phyloP scores from a whole-genome alignment of 2,113 vertebrate genomes.

The Halcyon malimbica region DNA sequence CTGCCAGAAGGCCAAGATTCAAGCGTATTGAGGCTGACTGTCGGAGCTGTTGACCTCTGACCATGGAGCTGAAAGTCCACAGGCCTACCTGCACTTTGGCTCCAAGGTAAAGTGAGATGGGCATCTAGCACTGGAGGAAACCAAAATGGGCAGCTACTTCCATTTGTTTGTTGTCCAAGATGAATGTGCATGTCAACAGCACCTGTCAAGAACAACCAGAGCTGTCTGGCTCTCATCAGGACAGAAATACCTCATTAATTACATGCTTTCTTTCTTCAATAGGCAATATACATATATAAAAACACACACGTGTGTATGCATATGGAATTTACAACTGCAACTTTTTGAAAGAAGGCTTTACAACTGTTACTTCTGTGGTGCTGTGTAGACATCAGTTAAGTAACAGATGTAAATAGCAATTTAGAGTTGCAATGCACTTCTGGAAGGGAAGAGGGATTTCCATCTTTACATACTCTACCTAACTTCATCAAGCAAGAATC shows the following conservation, averaged over 20 bases:
- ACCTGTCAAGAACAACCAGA: not conserved
- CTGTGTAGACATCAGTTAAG: not conserved
- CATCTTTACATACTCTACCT: not conserved
- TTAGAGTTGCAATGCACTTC: not conserved
- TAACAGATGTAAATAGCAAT: not conserved
- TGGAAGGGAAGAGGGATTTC: not conserved
- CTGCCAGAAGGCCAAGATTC: not conserved
- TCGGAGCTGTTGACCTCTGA: not conserved
- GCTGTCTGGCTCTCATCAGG: not conserved
- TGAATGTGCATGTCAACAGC: not conserved
- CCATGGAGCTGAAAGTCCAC: not conserved
- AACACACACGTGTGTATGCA: not conserved
- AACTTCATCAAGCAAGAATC: not conserved
- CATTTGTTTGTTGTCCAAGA: not conserved
- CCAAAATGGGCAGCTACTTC: not conserved
- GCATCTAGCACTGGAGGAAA: not conserved
- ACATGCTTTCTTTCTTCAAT: not conserved
- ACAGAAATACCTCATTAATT: slow-evolving; percentile 4
- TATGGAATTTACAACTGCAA: not conserved
- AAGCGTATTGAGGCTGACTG: not conserved
- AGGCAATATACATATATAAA: not conserved
- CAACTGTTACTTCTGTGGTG: not conserved
- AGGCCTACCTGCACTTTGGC: not conserved
- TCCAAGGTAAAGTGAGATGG: not conserved
- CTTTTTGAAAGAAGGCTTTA: not conserved